phyloP scores from a whole-genome alignment of 2,888 invertebrate genomes.

The Idaea straminata region DNA sequence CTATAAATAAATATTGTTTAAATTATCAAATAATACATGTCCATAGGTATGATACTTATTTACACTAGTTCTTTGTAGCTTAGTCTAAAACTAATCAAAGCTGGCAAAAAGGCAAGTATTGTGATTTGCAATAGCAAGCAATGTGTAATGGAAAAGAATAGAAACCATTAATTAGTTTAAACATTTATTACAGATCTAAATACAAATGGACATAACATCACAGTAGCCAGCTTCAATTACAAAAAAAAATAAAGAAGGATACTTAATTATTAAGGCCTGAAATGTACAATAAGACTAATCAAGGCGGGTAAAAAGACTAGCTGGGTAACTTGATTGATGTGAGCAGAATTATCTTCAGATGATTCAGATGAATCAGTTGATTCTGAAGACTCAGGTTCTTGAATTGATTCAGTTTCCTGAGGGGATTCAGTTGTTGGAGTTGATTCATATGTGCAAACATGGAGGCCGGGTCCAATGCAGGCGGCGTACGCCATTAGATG shows the following conservation, averaged over 20 bases:
- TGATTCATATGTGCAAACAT: constrained; percentile 40
- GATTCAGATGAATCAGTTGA: neutral
- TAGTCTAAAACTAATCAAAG: neutral
- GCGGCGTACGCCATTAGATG: constrained; percentile 86
- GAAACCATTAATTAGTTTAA: neutral
- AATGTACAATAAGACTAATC: neutral
- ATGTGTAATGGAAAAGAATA: no score
- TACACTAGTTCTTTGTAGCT: neutral
- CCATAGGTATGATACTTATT: neutral
- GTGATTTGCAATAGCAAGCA: neutral
- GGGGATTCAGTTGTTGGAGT: neutral
- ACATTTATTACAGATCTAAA: neutral
- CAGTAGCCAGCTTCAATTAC: neutral
- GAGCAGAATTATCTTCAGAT: constrained; percentile 13
- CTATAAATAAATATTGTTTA: neutral
- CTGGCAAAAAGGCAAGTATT: neutral
- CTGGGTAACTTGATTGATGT: neutral
- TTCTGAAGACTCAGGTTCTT: no score
- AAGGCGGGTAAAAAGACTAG: neutral
- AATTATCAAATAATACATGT: neutral
- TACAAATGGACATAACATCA: neutral
- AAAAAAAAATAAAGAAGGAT: neutral
- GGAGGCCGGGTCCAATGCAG: constrained; percentile 82
- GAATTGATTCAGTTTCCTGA: neutral
- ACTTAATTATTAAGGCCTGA: neutral